Base-by-base conservation (phyloP, 2,797 vertebrate genomes). In the Hephaestus fuliginosus region DNA sequence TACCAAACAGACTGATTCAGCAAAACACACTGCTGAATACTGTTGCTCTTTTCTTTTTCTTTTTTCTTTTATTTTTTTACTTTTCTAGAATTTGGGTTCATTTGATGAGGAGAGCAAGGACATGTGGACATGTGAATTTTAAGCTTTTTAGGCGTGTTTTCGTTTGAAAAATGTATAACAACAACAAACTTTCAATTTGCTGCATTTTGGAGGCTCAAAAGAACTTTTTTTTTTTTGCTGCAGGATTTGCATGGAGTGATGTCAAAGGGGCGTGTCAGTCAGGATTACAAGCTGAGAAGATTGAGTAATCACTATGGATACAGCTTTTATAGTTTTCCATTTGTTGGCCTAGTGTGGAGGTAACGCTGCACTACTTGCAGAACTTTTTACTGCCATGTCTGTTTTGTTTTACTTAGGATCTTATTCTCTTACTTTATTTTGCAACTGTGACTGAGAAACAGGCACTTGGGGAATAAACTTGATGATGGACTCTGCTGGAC, bases 251-350 rank as follows among this genome's bases (percentile, higher is more conserved):
- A 84, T 73, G 60, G 76, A 63, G 69, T 85, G 88, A 88, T 85
- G 86, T 92, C 85, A 90, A 86, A 86, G 86, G 85, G 89, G 89
- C 66, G 86, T 87, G 85, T 51, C 88, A 90, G 57, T 90, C 79
- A 90, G 91, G 86, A 90, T 91, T 89, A 87, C 80, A 48, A 67
- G 5, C 61, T 62, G 65, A 82, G 67, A 33, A 88, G 76, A 81
- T 68, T 84, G 74, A 85, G 66, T 76, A 63, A 86, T 92, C 86
- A 80, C 92, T 85, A 84, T 88, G 89, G 91, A 88, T 78, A 92
- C 89, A 83, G 88, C 81, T 84, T 89, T 89, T 74, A 82, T 72
- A 84, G 78, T 85, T 91, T 78, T 80, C 57, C 44, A 33, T 71
- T 88, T 78, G 80, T 77, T 76, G 71, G 64, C 52, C 49, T 78